Base-by-base conservation (phyloP, 2,113 vertebrate genomes). In the Cromileptes altivelis region DNA sequence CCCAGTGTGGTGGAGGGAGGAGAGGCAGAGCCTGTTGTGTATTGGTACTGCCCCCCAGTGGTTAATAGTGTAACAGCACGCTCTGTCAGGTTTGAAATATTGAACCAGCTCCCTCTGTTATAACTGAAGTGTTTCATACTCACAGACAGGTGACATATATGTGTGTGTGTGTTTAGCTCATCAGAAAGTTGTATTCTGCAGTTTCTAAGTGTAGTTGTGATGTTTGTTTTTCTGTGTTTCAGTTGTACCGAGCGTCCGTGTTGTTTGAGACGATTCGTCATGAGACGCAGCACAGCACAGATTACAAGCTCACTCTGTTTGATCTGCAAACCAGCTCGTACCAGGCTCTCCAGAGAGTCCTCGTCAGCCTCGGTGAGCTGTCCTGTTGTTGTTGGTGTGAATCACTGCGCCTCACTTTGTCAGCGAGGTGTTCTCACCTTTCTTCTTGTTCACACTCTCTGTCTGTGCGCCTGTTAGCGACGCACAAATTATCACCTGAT, bases 321-420 rank as follows among this genome's bases (percentile, higher is more conserved):
- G 97, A 99, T 90, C 96, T 99, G 85, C 98, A 99, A 90, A 98
- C 97, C 0, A 96, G 97, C n/a, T 97, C 96, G 53, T 99, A 99
- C 85, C 97, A 99, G 94, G 97, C 98, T 91, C 94, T 99, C 90
- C 98, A 99, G 94, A 95, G 97, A 47, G 97, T 99, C 67, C 96
- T 99, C 0, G 97, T 99, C 93, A 98, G 95, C 87, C 95, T 99
- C 0, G 98, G 98, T 99, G 94, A 95, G 90, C 25, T 1, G 58
- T 75, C 25, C 3, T 6, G 25, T 33, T 57, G 6, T 80, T 45
- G 6, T 3, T 17, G 0, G 42, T 40, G 52, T 61, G 40, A 55
- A 69, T 25, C 10, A 2, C 19, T 23, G 23, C 27, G 13, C 37
- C 19, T 25, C 10, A 2, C 19, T 23, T 25, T 40, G 13, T 49